Conservation (phyloP, 1,140 invertebrate genomes). For the Tetragonula clypearis region DNA sequence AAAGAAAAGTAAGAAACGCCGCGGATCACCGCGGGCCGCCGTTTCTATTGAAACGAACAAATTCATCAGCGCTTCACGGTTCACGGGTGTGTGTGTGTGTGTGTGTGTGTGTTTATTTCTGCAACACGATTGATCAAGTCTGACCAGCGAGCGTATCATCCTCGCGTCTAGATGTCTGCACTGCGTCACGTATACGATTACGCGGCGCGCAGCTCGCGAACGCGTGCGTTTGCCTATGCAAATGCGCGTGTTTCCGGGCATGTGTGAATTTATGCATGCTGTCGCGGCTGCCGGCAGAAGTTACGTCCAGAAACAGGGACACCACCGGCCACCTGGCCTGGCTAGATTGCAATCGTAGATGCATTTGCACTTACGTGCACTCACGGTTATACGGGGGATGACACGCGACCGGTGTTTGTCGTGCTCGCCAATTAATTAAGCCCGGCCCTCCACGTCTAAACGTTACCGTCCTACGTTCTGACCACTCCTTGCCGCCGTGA, state of each 20-base stretch:
- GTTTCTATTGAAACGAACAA: not conserved
- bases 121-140: conserved; percentile 29
- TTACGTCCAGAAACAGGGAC: conserved; percentile 48
- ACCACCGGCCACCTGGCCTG: conserved; percentile 36
- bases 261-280: conserved; percentile 61
- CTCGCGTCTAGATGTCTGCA: conserved; percentile 44
- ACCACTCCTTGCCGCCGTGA: not conserved
- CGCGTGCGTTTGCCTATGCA: conserved; percentile 56
- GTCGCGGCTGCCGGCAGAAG: conserved; percentile 52
- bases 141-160: conserved; percentile 27
- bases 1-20: not conserved
- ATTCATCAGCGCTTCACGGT: not conserved
- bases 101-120: not conserved
- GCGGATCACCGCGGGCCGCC: not conserved
- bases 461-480: conserved; percentile 13
- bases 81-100: too few species aligned
- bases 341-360: conserved; percentile 53
- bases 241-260: conserved; percentile 57
- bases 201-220: conserved; percentile 34
- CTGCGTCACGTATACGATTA: conserved; percentile 55
- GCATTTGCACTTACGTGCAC: conserved; percentile 51
- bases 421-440: conserved; percentile 53
- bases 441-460: conserved; percentile 18
- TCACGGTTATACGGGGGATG: conserved; percentile 42
- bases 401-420: conserved; percentile 51